Base-by-base conservation (phyloP, 2,113 vertebrate species). In the Phalacrocorax brasilianus region DNA sequence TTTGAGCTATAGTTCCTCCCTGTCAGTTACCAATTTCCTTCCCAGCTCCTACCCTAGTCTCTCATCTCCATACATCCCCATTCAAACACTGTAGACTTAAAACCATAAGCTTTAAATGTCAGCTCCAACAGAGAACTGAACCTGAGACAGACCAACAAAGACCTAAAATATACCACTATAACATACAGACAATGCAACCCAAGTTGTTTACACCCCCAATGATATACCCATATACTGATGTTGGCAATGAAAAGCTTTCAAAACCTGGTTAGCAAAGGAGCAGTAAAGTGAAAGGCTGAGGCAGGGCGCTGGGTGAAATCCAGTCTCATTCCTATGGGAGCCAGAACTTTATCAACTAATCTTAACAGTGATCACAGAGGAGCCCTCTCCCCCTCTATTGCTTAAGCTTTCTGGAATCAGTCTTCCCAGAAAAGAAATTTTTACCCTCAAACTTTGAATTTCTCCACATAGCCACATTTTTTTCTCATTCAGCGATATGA, bases 401-500 rank as follows among this genome's bases (percentile, higher is more conserved):
- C 88, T 75, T 75, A 89, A 96, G 55, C 45, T 55, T 89, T 87
- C 91, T 91, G 73, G 49, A 96, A 95, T 68, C 1, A 49, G 11
- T 75, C 65, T 92, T 92, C 80, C 66, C 83, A 93, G 76, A 91
- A 92, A 68, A 81, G 32, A 30, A 89, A 85, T 62, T 93, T 93
- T 91, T 89, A 91, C 21, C 50, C 52, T 91, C 3, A 0, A n/a
- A 79, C n/a, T 65, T 65, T n/a, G 17, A 91, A 92, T 82, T 84
- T 80, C 24, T 93, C n/a, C 23, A 53, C 47, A 56, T 16, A 88
- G 67, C 26, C 45, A 40, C 62, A n/a, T 82, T 84, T 62, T 56
- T 68, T 83, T 45, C 61, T 38, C 17, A 2, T 78, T 78, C 66
- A 65, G 58, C 2, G 4, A 68, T 52, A 86, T 8, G 35, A 95